Base-by-base conservation (phyloP, 2,888 invertebrate genomes). In the Synergus gifuensis region DNA sequence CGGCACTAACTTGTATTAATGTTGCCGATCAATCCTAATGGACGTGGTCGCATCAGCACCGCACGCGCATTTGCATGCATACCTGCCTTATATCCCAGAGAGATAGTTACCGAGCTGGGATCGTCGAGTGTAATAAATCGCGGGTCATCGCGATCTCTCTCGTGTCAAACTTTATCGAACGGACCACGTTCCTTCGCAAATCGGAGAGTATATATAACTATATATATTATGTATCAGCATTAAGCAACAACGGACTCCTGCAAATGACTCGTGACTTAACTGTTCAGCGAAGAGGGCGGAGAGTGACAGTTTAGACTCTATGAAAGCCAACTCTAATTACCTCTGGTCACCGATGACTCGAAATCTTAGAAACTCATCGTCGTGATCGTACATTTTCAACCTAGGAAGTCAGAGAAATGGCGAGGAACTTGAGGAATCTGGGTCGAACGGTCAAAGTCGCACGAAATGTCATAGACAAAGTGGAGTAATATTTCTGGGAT, bases 1-100 rank as follows among this genome's bases (percentile, higher is more conserved):
- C 91, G 90, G 90, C 89, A 90, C 91, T 91, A 91, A 91, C 90
- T 91, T 89, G 91, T 91, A 91, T 90, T 90, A 90, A 91, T 90
- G 91, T 91, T 89, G 88, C 88, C 91, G 90, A 91, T 91, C 91
- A 91, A 91, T 91, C 89, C 89, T 90, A 91, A 91, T 91, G 89
- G 91, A 91, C 89, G 88, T 88, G 88, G 87, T 87, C 88, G 85
- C 88, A 89, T 90, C 91, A 89, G 88, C 87, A 86, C 88, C 85
- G 89, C 85, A 86, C 85, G 86, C 81, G 83, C 86, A 88, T 88
- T 88, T 87, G 88, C 88, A 87, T 88, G 86, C 88, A 85, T 87
- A 87, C 83, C 83, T 84, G 85, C 76, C 64, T 76, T 40, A 64
- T 18, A 42, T 62, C 9, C 49, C 67, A n/a, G 28, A 76, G 83